These are phyloP conservation scores for Jordanella pulchra DNA, from an alignment of 2,797 vertebrate species.

Conservation along the genomic window DNA sequence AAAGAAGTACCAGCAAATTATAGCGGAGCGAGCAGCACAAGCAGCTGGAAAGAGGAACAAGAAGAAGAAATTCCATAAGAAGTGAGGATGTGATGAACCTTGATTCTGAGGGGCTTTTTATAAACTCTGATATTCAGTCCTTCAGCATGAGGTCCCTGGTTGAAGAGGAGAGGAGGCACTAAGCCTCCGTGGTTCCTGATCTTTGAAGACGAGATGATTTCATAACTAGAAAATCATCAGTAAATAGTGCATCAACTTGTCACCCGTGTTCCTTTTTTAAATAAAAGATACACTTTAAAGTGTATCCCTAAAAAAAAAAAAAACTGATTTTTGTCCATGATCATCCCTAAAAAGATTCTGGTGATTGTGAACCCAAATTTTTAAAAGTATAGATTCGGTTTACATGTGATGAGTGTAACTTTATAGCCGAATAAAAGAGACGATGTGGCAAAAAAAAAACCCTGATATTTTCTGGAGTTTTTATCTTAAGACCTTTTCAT, in stretches of 20 bases:
- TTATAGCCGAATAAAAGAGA: neutral
- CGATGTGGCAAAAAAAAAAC: neutral
- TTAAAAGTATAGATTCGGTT: neutral
- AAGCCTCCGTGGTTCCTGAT: slow-evolving; percentile 5
- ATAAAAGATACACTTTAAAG: too few relatives aligned
- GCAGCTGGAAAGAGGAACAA: slow-evolving; percentile 87
- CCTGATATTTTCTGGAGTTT: neutral
- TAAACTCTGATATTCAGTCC: neutral
- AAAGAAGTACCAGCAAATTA: slow-evolving; percentile 90
- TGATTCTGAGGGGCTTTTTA: slow-evolving; percentile 14
- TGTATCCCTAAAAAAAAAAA: neutral
- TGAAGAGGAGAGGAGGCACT: neutral
- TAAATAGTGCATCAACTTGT: neutral
- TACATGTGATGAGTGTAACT: neutral
- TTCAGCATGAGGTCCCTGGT: neutral
- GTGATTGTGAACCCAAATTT: neutral
- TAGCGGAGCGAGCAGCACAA: slow-evolving; percentile 87
- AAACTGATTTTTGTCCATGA: too few relatives aligned
- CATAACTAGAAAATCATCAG: neutral
- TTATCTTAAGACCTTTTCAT: neutral
- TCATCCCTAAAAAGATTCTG: neutral
- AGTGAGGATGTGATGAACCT: slow-evolving; percentile 36
- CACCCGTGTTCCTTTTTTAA: neutral
- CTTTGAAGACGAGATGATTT: neutral
- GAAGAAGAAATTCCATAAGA: slow-evolving; percentile 88